Conservation (phyloP, 2,888 invertebrate species). For the Dinocampus coccinellae region DNA sequence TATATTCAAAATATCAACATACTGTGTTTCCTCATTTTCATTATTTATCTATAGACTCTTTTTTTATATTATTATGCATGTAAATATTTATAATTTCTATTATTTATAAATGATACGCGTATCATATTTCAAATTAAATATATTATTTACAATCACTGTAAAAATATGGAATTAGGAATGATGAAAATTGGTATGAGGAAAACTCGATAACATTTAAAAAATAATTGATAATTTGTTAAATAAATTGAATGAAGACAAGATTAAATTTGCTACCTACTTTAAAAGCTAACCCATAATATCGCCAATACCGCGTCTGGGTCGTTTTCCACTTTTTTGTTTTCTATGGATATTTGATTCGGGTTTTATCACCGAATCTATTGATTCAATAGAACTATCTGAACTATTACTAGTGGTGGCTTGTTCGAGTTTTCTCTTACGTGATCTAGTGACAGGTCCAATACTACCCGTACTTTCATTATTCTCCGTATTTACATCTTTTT, state of each 20-base stretch:
- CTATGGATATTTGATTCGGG: constrained; percentile 53
- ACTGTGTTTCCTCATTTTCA: too few species aligned
- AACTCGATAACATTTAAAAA: constrained; percentile 17
- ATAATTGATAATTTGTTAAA: constrained; percentile 25
- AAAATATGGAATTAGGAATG: constrained; percentile 35
- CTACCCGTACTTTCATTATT: constrained; percentile 23
- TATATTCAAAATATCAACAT: too few species aligned
- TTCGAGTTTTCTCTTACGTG: constrained; percentile 62
- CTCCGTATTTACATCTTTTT: constrained; percentile 34
- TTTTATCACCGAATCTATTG: constrained; percentile 44
- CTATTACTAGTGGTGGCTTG: constrained; percentile 40
- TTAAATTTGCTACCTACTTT: constrained; percentile 14
- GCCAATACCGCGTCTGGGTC: constrained; percentile 56
- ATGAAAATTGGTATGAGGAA: constrained; percentile 8
- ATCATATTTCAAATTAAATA: not conserved
- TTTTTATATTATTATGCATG: too few species aligned
- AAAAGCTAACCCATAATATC: constrained; percentile 55
- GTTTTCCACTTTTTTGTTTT: constrained; percentile 59
- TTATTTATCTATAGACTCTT: too few species aligned
- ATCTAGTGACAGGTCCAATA: constrained; percentile 62
- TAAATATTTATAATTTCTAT: too few species aligned
- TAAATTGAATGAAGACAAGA: constrained; percentile 51
- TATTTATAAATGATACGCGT: not conserved
- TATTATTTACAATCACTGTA: not conserved
- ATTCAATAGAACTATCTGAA: constrained; percentile 48